phyloP scores from a whole-genome alignment of 2,113 vertebrate species.

The Ceratotherium simum region DNA sequence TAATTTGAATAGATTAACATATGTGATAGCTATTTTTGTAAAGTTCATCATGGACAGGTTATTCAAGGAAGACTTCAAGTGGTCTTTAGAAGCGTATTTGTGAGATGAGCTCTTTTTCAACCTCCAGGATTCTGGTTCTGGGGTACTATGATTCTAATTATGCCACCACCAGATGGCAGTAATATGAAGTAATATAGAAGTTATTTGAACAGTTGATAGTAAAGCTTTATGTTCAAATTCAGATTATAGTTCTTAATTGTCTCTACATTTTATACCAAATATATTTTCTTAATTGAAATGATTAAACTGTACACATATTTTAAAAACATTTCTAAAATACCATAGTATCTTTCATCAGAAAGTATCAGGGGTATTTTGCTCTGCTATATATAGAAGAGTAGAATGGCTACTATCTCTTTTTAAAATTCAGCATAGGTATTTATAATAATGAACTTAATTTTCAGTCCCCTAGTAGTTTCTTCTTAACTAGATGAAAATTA shows the following conservation, averaged over 20 bases:
- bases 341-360: not conserved
- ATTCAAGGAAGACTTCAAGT: not conserved
- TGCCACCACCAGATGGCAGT: not conserved
- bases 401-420: not conserved
- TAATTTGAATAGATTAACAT: not conserved
- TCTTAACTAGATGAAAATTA: not conserved
- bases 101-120: not conserved
- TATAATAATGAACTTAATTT: slow-evolving; percentile 38
- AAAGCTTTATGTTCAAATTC: slow-evolving; percentile 26
- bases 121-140: not conserved
- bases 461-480: not conserved
- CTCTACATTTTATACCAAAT: not conserved
- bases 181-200: not conserved
- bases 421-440: not conserved
- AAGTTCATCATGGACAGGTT: not conserved
- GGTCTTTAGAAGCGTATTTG: not conserved
- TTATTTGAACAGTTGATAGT: not conserved
- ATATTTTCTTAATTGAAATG: slow-evolving; percentile 13
- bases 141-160: not conserved
- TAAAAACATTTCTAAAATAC: slow-evolving; percentile 29
- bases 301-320: slow-evolving; percentile 6
- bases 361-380: slow-evolving; percentile 2
- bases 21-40: not conserved
- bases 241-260: slow-evolving; percentile 32
- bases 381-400: not conserved